Base-by-base conservation (phyloP, 2,888 invertebrate genomes). In the Drosophila anceps region DNA sequence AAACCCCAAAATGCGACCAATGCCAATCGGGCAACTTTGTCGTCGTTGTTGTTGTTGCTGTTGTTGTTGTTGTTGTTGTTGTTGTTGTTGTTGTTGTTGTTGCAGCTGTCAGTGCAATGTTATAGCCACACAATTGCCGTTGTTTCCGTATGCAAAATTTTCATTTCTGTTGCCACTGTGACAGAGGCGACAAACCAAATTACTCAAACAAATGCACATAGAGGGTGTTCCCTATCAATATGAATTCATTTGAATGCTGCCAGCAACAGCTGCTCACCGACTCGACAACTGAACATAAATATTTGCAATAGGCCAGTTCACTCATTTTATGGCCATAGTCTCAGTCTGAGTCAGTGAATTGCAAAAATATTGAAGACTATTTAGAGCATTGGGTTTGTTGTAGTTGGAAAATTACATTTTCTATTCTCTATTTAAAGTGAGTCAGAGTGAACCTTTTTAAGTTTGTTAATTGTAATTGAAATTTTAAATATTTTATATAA, bases 51-150 rank as follows among this genome's bases (percentile, higher is more conserved):
- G n/a, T n/a, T n/a, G n/a, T n/a, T n/a, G n/a, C n/a, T n/a, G n/a
- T n/a, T n/a, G n/a, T n/a, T n/a, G n/a, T n/a, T n/a, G n/a, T n/a
- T n/a, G 48, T 37, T 55, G 51, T 57, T 55, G 27, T n/a, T 48
- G 53, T 37, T 60, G 51, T 57, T 55, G 29, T 12, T 62, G 44
- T 18, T 76, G 44, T 31, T 63, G 50, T 54, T 60, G 35, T 10
- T 62, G 54, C 24, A 53, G 41, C 53, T 82, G 80, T 81, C 86
- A 74, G 65, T 76, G 73, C 76, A 73, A 73, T 83, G 77, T 76
- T 88, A 85, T 81, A 73, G 74, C 84, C 71, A 71, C 71, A 71
- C 84, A 88, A 88, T 85, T 85, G 81, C 79, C 71, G 76, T 81
- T 82, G 79, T 88, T 89, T 89, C 84, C 78, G 78, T 74, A 81